Base-by-base conservation (phyloP, 2,888 invertebrate species). In the Drosophila putrida region DNA sequence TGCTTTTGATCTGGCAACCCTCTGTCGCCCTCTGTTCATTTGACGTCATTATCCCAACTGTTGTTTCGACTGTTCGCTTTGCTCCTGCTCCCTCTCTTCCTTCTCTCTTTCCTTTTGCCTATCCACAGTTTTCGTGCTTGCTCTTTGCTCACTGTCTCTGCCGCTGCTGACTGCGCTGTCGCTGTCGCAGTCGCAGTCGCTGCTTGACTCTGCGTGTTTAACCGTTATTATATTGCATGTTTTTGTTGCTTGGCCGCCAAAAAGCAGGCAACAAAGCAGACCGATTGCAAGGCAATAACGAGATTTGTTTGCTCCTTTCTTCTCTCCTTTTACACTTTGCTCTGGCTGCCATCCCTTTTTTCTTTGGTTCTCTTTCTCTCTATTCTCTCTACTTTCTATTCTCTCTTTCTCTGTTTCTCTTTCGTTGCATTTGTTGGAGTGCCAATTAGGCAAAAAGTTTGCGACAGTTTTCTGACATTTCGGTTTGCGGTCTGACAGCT, bases 391-490 rank as follows among this genome's bases (percentile, higher is more conserved):
- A n/a, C n/a, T n/a, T 35, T 11, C 53, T 36, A 11, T 44, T n/a
- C 46, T 36, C n/a, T 43, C 27, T 55, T n/a, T 46, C 20, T 36
- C 44, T 38, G 10, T 39, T 35, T 11, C 53, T 36, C 13, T 44
- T n/a, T 10, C 27, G 78, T 35, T 81, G 77, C 68, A 67, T 57
- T 74, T 53, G 58, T 67, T 65, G 46, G 77, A 75, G 78, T 63
- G 78, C 60, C 87, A 82, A 82, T 82, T 82, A 82, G 81, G 75
- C 44, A 63, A 68, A 68, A 66, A 66, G 41, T 78, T 76, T 70
- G 61, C 74, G 76, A 78, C 78, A 71, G 69, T 83, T 78, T 71
- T 78, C 71, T 71, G 86, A 83, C 81, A 78, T 78, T 86, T 86
- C 47, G 74, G 50, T 69, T 51, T 75, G 66, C 46, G 60, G 51